phyloP scores from a whole-genome alignment of 2,888 invertebrate species.

The Hylaea fasciaria region DNA sequence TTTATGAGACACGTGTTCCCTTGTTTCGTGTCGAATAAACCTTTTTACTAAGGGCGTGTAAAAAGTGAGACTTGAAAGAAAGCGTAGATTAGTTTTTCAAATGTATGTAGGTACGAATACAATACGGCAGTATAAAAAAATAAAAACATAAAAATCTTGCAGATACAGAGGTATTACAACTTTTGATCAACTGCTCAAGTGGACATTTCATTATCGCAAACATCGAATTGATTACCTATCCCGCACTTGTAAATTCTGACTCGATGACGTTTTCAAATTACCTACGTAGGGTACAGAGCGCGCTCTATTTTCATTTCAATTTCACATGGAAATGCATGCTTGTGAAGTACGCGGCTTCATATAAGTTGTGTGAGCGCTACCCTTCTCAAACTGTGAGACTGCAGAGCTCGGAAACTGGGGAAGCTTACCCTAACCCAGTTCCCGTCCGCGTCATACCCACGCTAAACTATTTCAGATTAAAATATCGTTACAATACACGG shows the following conservation, averaged over 20 bases:
- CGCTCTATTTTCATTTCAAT: slow-evolving; percentile 28
- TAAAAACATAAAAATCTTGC: too few species aligned
- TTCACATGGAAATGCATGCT: slow-evolving; percentile 51
- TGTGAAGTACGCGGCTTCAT: slow-evolving; percentile 54
- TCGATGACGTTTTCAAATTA: too few species aligned
- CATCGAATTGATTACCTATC: too few species aligned
- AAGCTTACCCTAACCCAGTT: slow-evolving; percentile 58
- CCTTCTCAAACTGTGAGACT: slow-evolving; percentile 57
- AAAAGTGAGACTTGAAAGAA: background rate
- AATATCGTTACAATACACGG: slow-evolving; percentile 48
- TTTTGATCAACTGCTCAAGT: too few species aligned
- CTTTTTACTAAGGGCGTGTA: slow-evolving; percentile 1
- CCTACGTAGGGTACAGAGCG: background rate
- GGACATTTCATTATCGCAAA: too few species aligned
- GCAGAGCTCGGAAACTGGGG: slow-evolving; percentile 48
- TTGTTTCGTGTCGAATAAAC: slow-evolving; percentile 23
- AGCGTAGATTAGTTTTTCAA: background rate
- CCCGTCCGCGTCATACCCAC: slow-evolving; percentile 43
- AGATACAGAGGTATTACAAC: too few species aligned
- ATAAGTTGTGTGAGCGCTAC: slow-evolving; percentile 60
- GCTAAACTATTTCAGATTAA: slow-evolving; percentile 53
- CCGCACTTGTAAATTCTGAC: too few species aligned
- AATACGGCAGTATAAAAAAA: too few species aligned
- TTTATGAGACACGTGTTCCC: slow-evolving; percentile 34
- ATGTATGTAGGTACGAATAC: too few species aligned